These are phyloP conservation scores for Vulpes lagopus DNA, from an alignment of 2,113 vertebrate species.

Conservation along the genomic window DNA sequence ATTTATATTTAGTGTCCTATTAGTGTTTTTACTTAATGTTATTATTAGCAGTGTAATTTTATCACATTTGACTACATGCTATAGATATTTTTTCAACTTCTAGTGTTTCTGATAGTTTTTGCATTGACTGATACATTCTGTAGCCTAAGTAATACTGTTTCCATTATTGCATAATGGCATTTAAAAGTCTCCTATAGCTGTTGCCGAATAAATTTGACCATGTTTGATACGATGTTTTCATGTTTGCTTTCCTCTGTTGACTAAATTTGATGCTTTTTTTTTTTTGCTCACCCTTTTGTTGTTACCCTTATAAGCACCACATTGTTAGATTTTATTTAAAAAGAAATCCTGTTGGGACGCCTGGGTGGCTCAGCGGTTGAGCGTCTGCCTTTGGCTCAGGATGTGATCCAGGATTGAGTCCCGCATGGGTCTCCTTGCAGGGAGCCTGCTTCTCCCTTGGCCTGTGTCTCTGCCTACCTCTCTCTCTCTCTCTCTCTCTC, in stretches of 20 bases:
- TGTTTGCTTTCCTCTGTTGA: constrained; percentile 9
- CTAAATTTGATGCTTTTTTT: constrained; percentile 29
- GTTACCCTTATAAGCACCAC: not conserved
- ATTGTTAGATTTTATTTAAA: constrained; percentile 22
- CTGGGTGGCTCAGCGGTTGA: too few species aligned
- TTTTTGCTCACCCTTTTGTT: not conserved
- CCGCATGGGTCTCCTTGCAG: too few species aligned
- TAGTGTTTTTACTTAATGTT: not conserved
- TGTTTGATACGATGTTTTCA: constrained; percentile 23
- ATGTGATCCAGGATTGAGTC: too few species aligned
- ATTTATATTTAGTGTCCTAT: not conserved
- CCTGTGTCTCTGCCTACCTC: too few species aligned
- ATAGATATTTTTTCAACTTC: not conserved
- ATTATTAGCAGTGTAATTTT: not conserved
- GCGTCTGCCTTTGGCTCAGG: too few species aligned
- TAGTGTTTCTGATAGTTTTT: constrained; percentile 26
- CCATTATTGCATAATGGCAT: not conserved
- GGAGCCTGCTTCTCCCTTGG: too few species aligned
- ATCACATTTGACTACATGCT: not conserved
- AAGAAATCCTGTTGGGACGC: not conserved
- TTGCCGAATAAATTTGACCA: constrained; percentile 33
- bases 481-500: too few species aligned
- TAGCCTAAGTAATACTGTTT: constrained; percentile 24
- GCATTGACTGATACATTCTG: not conserved
- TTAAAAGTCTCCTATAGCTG: constrained; percentile 16